Percentiles rank a stretch among this genome's conserved stretches.
phyloP scores from a whole-genome alignment of 2,888 invertebrate species.

The Drosophila demipolita region DNA sequence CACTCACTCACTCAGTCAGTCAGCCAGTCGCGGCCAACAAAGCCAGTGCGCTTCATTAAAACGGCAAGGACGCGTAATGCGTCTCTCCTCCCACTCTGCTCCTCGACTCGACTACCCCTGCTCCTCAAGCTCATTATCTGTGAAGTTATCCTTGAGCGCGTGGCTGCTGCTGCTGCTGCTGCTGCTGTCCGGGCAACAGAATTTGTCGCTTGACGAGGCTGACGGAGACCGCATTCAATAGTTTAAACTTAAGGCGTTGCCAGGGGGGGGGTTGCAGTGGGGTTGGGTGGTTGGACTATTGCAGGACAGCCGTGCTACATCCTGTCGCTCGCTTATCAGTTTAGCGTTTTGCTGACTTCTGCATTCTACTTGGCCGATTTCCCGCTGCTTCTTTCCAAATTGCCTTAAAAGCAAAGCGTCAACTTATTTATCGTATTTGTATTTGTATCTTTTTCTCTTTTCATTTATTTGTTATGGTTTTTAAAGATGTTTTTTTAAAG shows the following conservation, averaged over 20 bases:
- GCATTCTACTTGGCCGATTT: slow-evolving; percentile 47
- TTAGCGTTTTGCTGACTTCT: slow-evolving; percentile 64
- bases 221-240: slow-evolving; percentile 63
- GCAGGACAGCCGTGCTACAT: slow-evolving; percentile 45
- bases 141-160: slow-evolving; percentile 69
- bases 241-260: slow-evolving; percentile 41
- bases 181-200: slow-evolving; percentile 67
- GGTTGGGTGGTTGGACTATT: slow-evolving; percentile 3
- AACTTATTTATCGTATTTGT: slow-evolving; percentile 58
- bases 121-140: slow-evolving; percentile 70
- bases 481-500: no score
- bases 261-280: not conserved
- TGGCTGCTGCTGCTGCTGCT: slow-evolving; percentile 41
- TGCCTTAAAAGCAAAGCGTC: slow-evolving; percentile 43
- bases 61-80: slow-evolving; percentile 63
- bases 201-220: slow-evolving; percentile 47
- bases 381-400: slow-evolving; percentile 21
- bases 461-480: not conserved
- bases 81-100: not conserved
- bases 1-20: not conserved
- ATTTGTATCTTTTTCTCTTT: slow-evolving; percentile 48
- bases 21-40: slow-evolving; percentile 37
- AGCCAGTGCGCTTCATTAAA: slow-evolving; percentile 80
- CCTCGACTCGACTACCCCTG: not conserved
- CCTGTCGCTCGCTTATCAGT: slow-evolving; percentile 74